phyloP scores from a whole-genome alignment of 1,140 invertebrate genomes.

The Ceratina calcarata region DNA sequence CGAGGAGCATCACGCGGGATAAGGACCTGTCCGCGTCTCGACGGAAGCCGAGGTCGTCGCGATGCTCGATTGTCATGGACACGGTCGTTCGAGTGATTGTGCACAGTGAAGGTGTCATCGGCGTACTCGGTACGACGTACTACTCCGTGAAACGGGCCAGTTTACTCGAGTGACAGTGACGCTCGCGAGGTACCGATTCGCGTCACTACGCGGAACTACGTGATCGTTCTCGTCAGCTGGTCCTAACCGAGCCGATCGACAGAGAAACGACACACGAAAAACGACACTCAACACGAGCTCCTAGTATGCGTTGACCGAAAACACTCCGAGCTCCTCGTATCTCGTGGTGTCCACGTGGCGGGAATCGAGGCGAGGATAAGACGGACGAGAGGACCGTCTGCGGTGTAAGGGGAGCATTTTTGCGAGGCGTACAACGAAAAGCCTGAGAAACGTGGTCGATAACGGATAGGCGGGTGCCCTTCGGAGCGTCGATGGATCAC shows the following conservation, averaged over 20 bases:
- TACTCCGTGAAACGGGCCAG: slow-evolving; percentile 18
- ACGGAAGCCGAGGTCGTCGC: slow-evolving; percentile 10
- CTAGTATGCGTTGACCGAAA: slow-evolving; percentile 36
- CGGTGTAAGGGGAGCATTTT: not conserved
- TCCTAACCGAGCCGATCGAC: slow-evolving; percentile 26
- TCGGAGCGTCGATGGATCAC: slow-evolving; percentile 73
- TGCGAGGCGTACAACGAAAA: slow-evolving; percentile 38
- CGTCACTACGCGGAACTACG: slow-evolving; percentile 4
- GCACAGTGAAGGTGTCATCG: slow-evolving; percentile 59
- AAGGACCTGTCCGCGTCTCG: slow-evolving; percentile 14
- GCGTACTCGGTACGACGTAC: slow-evolving; percentile 39
- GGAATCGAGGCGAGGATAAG: not conserved
- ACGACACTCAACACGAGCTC: not conserved
- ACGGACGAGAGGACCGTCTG: not conserved
- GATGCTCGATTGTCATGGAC: slow-evolving; percentile 60
- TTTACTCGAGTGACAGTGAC: slow-evolving; percentile 63
- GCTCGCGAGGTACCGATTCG: not conserved
- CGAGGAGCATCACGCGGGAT: slow-evolving; percentile 15
- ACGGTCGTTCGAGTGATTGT: slow-evolving; percentile 49
- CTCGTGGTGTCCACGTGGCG: slow-evolving; percentile 48
- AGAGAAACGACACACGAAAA: not conserved
- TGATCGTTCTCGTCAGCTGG: slow-evolving; percentile 40
- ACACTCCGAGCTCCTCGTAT: slow-evolving; percentile 15
- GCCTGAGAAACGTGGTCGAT: slow-evolving; percentile 5
- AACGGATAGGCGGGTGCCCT: slow-evolving; percentile 38